Base-by-base conservation (phyloP, 2,113 vertebrate genomes). In the Aspiorhynchus laticeps region DNA sequence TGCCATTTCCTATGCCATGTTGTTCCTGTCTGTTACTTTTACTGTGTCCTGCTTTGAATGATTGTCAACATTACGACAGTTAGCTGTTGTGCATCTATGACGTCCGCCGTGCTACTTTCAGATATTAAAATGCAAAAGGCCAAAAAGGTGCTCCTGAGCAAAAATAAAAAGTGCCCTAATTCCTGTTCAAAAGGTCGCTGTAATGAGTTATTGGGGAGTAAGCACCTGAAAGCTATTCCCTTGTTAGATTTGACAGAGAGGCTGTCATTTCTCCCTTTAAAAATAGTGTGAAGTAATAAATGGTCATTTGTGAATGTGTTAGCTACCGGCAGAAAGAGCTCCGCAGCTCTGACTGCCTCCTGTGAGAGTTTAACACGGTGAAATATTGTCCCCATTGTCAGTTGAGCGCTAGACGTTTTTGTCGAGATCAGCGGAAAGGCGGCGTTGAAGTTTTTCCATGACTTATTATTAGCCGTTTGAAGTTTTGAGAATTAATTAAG, bases 141-240 rank as follows among this genome's bases (percentile, higher is more conserved):
- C 93, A 93, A 90, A 91, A 91, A 92, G 89, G 88, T 91, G 93
- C 93, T 95, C 93, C 92, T 93, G 93, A 93, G 94, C 92, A 90
- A 91, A 93, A 93, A 94, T 59, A 92, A 92, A 93, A 94, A 93
- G 92, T 95, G 94, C 92, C 95, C 95, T 96, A 94, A 95, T 95
- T 96, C 92, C 93, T 93, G 91, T 94, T 94, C 92, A 92, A 96
- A 95, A 96, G 95, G 95, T 96, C 94, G 94, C 86, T 0, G 90
- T 85, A 91, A 94, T 95, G 94, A 95, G 95, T 95, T 95, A 95
- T 95, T 90, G 92, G 31, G 88, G 91, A 89, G 89, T 91, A 93
- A 93, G 94, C 93, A 94, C 92, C 94, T 95, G 94, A 95, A 94
- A 95, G 94, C 94, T 95, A 96, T 95, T 96, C 95, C 95, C 95